Evolutionary conservation across 2,888 invertebrate genomes (phyloP), one percentile per base, ranked within the genome.

Genomic region (Endotricha flammealis): DNA sequence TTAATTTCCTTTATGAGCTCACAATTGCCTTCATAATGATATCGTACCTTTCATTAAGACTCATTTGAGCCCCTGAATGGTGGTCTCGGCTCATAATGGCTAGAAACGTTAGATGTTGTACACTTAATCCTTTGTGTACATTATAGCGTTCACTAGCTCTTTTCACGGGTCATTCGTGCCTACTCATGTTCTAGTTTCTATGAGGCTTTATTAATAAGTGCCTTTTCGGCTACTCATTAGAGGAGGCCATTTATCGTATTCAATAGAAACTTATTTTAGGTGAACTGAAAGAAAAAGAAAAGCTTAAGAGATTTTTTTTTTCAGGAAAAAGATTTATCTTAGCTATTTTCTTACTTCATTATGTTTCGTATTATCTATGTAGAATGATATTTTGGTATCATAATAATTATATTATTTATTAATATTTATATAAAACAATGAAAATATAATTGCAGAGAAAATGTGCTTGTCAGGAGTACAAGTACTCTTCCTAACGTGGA

Each of bases 1-100:
- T 79, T 79, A 77, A 79, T 78, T 79, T 79, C 75, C 75, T 80
- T 77, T 77, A 81, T 69, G 74, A 72, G 74, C 70, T 75, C 75
- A 69, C 74, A 77, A 79, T 80, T 79, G 68, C 78, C 79, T 72
- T 72, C 74, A 75, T 81, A 78, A 80, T 72, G 69, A 74, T 77
- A 78, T 79, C 74, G 74, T 72, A 71, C 78, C 77, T 80, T 79
- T 79, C 72, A 80, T 81, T 81, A 80, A 73, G 71, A 68, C 71
- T 74, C 77, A 75, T 80, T 78, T 73, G 69, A 70, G 72, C 72
- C 62, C 44, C 53, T 69, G 71, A 78, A 78, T 77, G 72, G 77
- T 72, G 70, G 70, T 67, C 67, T 72, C 64, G 63, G 57, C 61
- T 64, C 62, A 67, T 81, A 79, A 79, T 76, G 67, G 69, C 52